Percentiles rank a stretch among this genome's conserved stretches.
Conservation (phyloP, 2,113 vertebrate species). For the Crotalus horridus region DNA sequence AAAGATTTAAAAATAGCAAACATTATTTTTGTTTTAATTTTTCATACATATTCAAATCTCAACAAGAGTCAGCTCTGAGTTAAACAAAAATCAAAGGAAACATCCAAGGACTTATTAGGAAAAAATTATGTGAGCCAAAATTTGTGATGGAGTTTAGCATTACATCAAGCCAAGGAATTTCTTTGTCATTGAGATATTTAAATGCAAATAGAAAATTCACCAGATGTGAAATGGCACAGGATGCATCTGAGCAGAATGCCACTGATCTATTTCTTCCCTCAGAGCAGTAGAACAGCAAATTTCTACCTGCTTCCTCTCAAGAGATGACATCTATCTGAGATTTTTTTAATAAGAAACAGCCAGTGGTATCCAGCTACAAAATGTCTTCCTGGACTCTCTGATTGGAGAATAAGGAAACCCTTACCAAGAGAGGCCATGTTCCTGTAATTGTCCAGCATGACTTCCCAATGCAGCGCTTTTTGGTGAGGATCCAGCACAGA, state of each 20-base stretch:
- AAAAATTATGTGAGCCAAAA: neutral
- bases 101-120: neutral
- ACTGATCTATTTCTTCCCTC: neutral
- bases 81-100: neutral
- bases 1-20: neutral
- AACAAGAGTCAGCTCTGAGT: neutral
- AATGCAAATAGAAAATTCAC: neutral
- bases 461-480: neutral
- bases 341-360: neutral
- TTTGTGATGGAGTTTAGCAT: neutral
- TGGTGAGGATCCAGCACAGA: neutral
- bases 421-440: neutral
- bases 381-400: neutral
- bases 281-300: neutral
- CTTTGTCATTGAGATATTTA: neutral
- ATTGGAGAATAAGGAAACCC: neutral
- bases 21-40: neutral
- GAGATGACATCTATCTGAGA: neutral
- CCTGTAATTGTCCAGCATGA: neutral
- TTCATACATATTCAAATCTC: neutral
- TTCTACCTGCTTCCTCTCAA: neutral
- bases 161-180: neutral
- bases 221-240: neutral
- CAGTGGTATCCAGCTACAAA: neutral
- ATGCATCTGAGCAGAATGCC: neutral